Conservation (phyloP, 1,140 invertebrate genomes). For the Neodiprion lecontei region DNA sequence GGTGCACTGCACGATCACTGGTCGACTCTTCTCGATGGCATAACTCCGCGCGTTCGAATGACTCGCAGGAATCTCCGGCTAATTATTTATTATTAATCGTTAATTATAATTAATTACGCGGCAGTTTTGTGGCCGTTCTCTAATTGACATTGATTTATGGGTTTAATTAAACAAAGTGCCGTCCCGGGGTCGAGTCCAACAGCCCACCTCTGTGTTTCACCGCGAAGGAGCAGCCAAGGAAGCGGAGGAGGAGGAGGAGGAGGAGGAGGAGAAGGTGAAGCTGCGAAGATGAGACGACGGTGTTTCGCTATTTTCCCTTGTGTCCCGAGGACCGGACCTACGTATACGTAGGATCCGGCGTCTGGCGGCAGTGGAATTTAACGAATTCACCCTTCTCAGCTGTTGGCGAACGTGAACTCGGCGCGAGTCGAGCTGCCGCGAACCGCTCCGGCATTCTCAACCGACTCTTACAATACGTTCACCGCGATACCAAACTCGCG, state of each 20-base stretch:
- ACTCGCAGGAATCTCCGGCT: slow-evolving; percentile 35
- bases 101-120: slow-evolving; percentile 53
- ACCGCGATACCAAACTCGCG: no score
- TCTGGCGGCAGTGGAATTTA: no score
- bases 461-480: no score
- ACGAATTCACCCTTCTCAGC: no score
- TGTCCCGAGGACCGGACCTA: no score
- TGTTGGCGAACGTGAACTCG: no score
- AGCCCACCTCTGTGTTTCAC: not conserved
- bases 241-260: not conserved
- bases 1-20: no score
- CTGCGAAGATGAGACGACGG: slow-evolving; percentile 8
- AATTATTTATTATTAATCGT: slow-evolving; percentile 54
- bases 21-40: not conserved
- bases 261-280: slow-evolving; percentile 12
- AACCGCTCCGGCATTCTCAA: no score
- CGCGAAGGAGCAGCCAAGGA: not conserved
- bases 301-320: not conserved
- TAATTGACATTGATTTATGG: slow-evolving; percentile 62
- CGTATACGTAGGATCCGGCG: no score
- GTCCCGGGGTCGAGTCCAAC: slow-evolving; percentile 22
- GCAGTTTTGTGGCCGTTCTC: slow-evolving; percentile 36
- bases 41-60: slow-evolving; percentile 14
- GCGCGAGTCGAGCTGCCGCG: no score
- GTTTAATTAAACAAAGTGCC: slow-evolving; percentile 58